Percentiles rank a stretch among this genome's conserved stretches.
Conservation (phyloP, 2,113 vertebrate species). For the Atherinomorus stipes region DNA sequence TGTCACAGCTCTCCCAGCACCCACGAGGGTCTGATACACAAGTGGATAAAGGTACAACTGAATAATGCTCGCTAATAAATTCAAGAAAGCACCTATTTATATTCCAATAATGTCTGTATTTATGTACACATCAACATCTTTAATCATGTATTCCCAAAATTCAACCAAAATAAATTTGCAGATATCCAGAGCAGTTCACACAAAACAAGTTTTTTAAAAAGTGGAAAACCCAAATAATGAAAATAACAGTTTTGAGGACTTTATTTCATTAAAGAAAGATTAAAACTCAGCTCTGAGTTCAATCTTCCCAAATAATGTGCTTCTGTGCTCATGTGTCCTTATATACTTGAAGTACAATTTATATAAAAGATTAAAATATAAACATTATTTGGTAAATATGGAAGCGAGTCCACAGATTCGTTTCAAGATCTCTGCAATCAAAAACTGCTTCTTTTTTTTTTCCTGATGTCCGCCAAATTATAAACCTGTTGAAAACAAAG, state of each 20-base stretch:
- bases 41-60: no score
- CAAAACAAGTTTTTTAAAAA: slow-evolving; percentile 58
- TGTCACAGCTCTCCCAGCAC: slow-evolving; percentile 13
- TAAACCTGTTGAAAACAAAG: slow-evolving; percentile 2
- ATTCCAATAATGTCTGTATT: slow-evolving; percentile 72
- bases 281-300: background rate
- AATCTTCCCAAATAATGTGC: slow-evolving; percentile 15
- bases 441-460: background rate
- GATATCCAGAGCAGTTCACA: slow-evolving; percentile 52
- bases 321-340: slow-evolving; percentile 35
- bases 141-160: slow-evolving; percentile 34
- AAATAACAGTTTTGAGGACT: slow-evolving; percentile 31
- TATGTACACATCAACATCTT: slow-evolving; percentile 68
- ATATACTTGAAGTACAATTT: background rate
- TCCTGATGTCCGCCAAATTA: background rate
- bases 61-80: slow-evolving; percentile 41
- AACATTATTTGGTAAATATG: slow-evolving; percentile 11
- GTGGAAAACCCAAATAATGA: slow-evolving; percentile 50
- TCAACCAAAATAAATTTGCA: slow-evolving; percentile 40
- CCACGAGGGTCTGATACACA: background rate
- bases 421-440: slow-evolving; percentile 11
- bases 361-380: background rate
- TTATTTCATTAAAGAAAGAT: background rate
- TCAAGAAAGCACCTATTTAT: slow-evolving; percentile 66
- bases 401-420: slow-evolving; percentile 24